Base-by-base conservation (phyloP, 2,113 vertebrate species). In the zebrafish (Danio rerio) region DNA sequence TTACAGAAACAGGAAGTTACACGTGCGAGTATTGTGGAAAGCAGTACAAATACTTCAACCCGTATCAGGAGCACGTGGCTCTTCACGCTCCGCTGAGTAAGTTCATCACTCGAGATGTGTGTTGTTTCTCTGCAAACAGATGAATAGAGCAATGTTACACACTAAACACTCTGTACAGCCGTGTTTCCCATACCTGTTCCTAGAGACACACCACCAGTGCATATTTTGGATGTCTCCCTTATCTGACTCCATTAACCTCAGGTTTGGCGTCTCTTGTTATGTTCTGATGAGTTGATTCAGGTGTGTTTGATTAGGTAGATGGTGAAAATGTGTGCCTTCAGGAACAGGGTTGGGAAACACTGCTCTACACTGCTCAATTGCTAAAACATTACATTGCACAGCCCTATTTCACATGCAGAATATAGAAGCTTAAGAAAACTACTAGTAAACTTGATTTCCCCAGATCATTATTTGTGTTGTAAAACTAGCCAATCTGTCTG, bases 31-130 rank as follows among this genome's bases (percentile, higher is more conserved):
- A 96, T 91, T 99, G 98, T 31, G 98, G 98, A 83, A 99, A 99
- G 88, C 97, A 99, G 92, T 99, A 99, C 93, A 99, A 99, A 88
- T 99, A 99, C 91, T 99, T 98, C 91, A 99, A 98, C 63, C 98
- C 98, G 0, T 99, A 99, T 93, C 98, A 99, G 90, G 98, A 99
- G 85, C 98, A 99, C 0, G 98, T 99, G 87, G 98, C 97, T 5
- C 95, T 99, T 84, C 98, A 99, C 0, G 95, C 96, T n/a, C 97
- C 98, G n/a, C 94, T 98, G 91, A 94, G 98, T 99, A 94, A 91
- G 93, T 8, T 66, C 72, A 53, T 75, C 15, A 21, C 8, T 16
- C 2, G 40, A 50, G 68, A 43, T 74, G 66, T 75, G 16, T 80
- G 15, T 15, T 61, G 73, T 87, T 81, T 88, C 84, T 73, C 77